A percentile compares a stretch with the other conserved stretches of the same genome.
phyloP scores from a whole-genome alignment of 2,888 invertebrate genomes.

The Punctoribates punctum region DNA sequence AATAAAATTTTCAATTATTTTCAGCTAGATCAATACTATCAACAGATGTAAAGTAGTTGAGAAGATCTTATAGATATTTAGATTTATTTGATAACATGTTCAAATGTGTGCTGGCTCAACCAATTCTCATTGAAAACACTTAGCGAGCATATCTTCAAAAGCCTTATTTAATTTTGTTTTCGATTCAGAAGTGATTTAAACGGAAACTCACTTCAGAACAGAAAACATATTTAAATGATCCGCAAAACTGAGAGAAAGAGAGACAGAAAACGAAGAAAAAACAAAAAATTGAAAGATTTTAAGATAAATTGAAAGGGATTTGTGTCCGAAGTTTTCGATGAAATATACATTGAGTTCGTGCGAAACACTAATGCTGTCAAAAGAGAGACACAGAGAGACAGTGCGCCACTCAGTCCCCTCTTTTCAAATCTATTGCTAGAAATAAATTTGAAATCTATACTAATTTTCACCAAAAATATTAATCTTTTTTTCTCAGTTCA shows the following conservation, averaged over 20 bases:
- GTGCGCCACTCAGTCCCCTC: too few species aligned
- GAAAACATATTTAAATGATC: conserved; percentile 9
- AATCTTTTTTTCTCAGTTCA: too few species aligned
- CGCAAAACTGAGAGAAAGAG: neutral
- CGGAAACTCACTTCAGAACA: neutral
- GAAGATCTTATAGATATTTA: too few species aligned
- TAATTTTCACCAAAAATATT: too few species aligned
- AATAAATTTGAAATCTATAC: too few species aligned
- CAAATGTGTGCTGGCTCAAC: too few species aligned
- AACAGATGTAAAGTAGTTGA: too few species aligned
- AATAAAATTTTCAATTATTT: too few species aligned
- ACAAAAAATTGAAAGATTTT: conserved; percentile 26
- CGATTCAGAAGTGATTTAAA: neutral
- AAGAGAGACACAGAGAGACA: neutral
- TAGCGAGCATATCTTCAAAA: too few species aligned
- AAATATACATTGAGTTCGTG: conserved; percentile 16
- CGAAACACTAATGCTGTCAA: neutral
- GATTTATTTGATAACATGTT: too few species aligned
- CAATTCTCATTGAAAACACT: too few species aligned
- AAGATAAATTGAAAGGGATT: conserved; percentile 32
- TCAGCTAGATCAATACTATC: too few species aligned
- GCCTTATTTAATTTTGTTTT: neutral
- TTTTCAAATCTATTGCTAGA: neutral
- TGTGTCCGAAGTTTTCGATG: neutral
- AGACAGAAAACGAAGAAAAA: neutral